Base-by-base conservation (phyloP, 2,797 vertebrate genomes). In the Xenentodon cancila region DNA sequence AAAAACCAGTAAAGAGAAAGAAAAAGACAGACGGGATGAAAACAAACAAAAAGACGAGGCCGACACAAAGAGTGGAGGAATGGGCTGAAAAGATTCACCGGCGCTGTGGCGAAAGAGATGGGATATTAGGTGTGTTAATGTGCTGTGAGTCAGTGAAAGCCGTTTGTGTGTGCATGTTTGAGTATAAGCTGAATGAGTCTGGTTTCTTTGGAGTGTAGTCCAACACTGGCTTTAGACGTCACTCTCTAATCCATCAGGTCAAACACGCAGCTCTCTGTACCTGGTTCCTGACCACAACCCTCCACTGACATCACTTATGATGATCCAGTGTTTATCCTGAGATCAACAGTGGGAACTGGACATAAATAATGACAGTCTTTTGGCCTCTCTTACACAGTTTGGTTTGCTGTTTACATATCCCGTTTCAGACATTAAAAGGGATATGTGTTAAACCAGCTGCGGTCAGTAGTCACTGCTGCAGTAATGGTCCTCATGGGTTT, bases 191-290 rank as follows among this genome's bases (percentile, higher is more conserved):
- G 80, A 86, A 81, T 12, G 80, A 25, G 25, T 79, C 75, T 50
- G 71, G 82, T 76, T 75, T 82, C 73, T 88, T 84, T 73, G 58
- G 75, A 85, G 83, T 88, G 87, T 86, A 91, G 86, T 86, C 88
- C 76, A 58, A 57, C 53, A 53, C 69, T 25, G 71, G 79, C 65
- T 70, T 82, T 73, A 71, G 77, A 90, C 80, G 86, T 91, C 85
- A 91, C 70, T 21, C 80, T 74, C 47, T 89, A 90, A 89, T 90
- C 85, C 85, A 75, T 59, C 48, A 22, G 74, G 64, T 67, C 30
- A 84, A 84, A 84, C 79, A 75, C 73, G 74, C 71, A 50, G 64
- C 0, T 11, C 73, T 57, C 67, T 68, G 71, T 19, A 62, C 60
- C 73, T 68, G 71, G 65, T 62, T 83, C 58, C 59, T 68, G 53